Base-by-base conservation (phyloP, 2,888 invertebrate genomes). In the Phytoseiulus persimilis region DNA sequence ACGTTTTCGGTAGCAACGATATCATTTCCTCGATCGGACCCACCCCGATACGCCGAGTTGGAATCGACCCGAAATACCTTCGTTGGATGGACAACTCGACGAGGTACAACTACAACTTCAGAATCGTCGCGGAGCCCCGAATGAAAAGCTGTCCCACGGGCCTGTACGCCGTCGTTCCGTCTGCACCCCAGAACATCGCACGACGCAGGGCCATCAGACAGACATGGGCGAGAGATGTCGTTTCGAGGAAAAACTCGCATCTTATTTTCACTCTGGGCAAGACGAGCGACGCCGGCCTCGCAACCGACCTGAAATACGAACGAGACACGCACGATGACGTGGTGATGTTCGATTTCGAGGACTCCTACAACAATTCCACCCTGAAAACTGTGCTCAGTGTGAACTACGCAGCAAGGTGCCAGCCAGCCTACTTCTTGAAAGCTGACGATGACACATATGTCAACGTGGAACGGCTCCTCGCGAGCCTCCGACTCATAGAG, bases 371-470 rank as follows among this genome's bases (percentile, higher is more conserved):
- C 28, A 87, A 32, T 18, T 33, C 87, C 5, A 33, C 87, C 6
- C 23, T 87, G 28, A 87, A 87, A 32, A 87, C 87, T 9, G 87
- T 87, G 23, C 39, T 87, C 14, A 87, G 87, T 23, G 31, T 87
- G 39, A 33, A 23, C 11, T 87, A 87, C 33, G 87, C 87, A 28
- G 87, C 87, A 0, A 45, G 45, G 5, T 87, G 87, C 87, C 32
- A 18, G 18, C 87, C 87, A 23, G 39, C 39, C 11, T 87, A 87
- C 87, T 45, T 87, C n/a, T 33, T 87, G 87, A 87, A 87, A 45
- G 87, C 87, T n/a, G 87, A 87, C 33, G 87, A 87, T n/a, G 87
- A 87, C 32, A 87, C 87, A 14, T 87, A 87, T n/a, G 87, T 87
- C 31, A 87, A 87, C 32, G 33, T 87, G 39, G 87, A 31, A 33